These are phyloP conservation scores for Polypedilum pembai DNA, from an alignment of 1,140 invertebrate species.

Conservation along the genomic window DNA sequence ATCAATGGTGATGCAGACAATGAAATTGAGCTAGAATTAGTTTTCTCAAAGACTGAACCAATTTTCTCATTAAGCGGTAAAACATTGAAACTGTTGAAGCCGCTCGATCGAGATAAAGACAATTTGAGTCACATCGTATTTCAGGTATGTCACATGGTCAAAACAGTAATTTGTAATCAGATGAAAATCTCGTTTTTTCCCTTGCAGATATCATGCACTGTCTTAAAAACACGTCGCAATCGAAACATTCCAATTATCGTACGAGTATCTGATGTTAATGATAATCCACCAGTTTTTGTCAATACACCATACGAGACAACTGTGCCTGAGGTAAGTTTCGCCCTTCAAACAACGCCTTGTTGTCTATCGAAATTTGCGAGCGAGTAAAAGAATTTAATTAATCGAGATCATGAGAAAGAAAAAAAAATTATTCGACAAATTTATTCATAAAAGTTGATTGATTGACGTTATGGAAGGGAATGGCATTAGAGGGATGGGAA, in stretches of 20 bases:
- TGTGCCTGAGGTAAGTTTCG: conserved; percentile 69
- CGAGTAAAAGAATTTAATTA: too few species aligned
- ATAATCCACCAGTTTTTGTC: conserved; percentile 74
- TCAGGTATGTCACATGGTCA: conserved; percentile 52
- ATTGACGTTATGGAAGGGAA: too few species aligned
- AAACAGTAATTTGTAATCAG: not conserved
- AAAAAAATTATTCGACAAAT: too few species aligned
- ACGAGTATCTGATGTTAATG: conserved; percentile 82
- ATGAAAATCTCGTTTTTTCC: conserved; percentile 31
- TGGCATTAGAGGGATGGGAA: too few species aligned
- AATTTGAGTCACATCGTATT: conserved; percentile 81
- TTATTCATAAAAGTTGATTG: too few species aligned
- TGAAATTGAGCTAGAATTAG: conserved; percentile 68
- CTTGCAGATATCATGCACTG: conserved; percentile 67
- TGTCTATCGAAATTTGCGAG: not conserved
- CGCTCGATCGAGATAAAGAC: conserved; percentile 76
- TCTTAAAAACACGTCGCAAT: conserved; percentile 64
- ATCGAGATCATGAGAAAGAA: too few species aligned
- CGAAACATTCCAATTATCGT: conserved; percentile 81
- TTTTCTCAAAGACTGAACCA: conserved; percentile 65
- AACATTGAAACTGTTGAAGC: conserved; percentile 64
- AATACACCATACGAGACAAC: conserved; percentile 73
- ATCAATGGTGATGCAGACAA: conserved; percentile 72
- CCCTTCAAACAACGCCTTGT: not conserved
- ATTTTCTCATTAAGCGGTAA: conserved; percentile 78